Conservation (phyloP, 2,113 vertebrate species). For the Amia ocellicauda region DNA sequence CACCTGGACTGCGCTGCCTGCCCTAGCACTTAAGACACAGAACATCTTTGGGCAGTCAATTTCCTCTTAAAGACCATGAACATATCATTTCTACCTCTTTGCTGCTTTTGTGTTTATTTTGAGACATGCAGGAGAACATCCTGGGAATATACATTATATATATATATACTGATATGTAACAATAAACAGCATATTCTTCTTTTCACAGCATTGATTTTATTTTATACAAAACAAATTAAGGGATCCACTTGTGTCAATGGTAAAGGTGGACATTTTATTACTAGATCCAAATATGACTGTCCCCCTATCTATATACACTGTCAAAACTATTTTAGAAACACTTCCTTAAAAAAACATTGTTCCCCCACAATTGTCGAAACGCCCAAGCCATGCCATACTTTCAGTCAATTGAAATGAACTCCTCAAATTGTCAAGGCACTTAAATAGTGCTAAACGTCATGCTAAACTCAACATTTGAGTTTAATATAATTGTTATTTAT, state of each 20-base stretch:
- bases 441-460: conserved; percentile 74
- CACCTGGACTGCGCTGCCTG: conserved; percentile 28
- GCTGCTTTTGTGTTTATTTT: conserved; percentile 8
- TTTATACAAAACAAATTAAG: not conserved
- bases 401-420: conserved; percentile 62
- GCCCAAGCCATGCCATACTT: conserved; percentile 58
- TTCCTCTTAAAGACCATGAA: conserved; percentile 16
- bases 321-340: conserved; percentile 45
- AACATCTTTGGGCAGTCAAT: conserved; percentile 23
- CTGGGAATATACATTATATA: conserved; percentile 12
- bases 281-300: conserved; percentile 42
- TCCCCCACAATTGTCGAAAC: no score
- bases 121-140: not conserved
- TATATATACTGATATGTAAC: conserved; percentile 1
- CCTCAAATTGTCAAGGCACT: conserved; percentile 54
- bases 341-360: no score
- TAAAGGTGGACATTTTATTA: conserved; percentile 32
- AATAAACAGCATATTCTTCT: conserved; percentile 17
- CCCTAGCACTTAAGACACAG: conserved; percentile 42
- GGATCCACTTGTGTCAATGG: conserved; percentile 27
- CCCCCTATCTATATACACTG: conserved; percentile 42
- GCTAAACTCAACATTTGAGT: conserved; percentile 59
- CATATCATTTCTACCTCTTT: conserved; percentile 34
- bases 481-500: conserved; percentile 68
- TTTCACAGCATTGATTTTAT: not conserved